phyloP scores from a whole-genome alignment of 2,888 invertebrate genomes.

The Mesorhabditis spiculigera region DNA sequence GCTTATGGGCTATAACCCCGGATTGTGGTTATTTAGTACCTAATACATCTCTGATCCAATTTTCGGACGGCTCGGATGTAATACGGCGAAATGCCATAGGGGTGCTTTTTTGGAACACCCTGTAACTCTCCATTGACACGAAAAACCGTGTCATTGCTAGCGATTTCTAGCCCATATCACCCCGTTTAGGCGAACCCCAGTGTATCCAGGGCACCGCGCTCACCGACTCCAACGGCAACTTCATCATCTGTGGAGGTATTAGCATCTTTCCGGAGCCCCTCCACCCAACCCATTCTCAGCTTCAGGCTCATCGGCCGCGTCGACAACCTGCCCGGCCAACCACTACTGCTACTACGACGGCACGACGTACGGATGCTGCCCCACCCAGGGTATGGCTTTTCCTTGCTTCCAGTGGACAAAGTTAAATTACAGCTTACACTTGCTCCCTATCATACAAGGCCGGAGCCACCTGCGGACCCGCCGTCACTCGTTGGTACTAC shows the following conservation, averaged over 20 bases:
- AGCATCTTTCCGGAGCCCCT: neutral
- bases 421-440: constrained; percentile 47
- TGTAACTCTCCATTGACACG: too few relatives aligned
- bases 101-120: neutral
- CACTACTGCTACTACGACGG: constrained; percentile 58
- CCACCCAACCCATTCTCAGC: neutral
- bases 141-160: neutral
- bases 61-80: too few relatives aligned
- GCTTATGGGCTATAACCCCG: too few relatives aligned
- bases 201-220: constrained; percentile 58
- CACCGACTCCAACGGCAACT: constrained; percentile 57
- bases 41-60: too few relatives aligned
- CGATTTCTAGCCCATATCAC: neutral
- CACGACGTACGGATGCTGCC: constrained; percentile 57
- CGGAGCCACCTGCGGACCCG: constrained; percentile 56
- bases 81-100: too few relatives aligned
- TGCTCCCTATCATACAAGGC: constrained; percentile 55
- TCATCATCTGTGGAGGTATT: constrained; percentile 50
- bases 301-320: constrained; percentile 37
- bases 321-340: constrained; percentile 56
- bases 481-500: constrained; percentile 56
- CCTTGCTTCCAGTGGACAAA: neutral
- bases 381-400: constrained; percentile 44
- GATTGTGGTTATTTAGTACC: too few relatives aligned
- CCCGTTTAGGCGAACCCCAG: constrained; percentile 46